A percentile compares a stretch with the other conserved stretches of the same genome.
Conservation (phyloP, 2,797 vertebrate genomes). For the Oreochromis mossambicus region DNA sequence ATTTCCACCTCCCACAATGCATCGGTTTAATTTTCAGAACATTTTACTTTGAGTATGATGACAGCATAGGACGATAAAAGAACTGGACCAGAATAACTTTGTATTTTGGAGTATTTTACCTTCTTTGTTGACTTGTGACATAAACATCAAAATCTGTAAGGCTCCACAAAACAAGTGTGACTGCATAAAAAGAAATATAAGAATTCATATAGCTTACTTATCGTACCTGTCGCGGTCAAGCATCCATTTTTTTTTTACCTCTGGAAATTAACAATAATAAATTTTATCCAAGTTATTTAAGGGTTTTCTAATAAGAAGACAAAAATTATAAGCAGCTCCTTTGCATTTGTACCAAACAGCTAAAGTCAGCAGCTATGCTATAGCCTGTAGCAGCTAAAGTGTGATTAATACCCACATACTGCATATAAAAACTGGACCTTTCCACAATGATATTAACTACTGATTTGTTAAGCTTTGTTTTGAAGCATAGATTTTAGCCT, state of each 20-base stretch:
- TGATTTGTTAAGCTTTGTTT: background rate
- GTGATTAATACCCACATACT: background rate
- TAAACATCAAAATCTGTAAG: background rate
- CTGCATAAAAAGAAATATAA: background rate
- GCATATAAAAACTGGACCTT: background rate
- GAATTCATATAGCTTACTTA: background rate
- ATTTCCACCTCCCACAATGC: background rate
- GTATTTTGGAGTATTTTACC: background rate
- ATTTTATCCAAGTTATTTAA: background rate
- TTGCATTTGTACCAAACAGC: background rate
- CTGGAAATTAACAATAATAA: background rate
- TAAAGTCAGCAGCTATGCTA: background rate
- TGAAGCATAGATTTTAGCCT: background rate
- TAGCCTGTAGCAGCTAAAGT: background rate
- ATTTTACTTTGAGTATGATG: constrained; percentile 26
- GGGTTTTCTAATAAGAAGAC: background rate
- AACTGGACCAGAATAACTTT: background rate
- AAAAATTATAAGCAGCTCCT: background rate
- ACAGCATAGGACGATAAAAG: background rate
- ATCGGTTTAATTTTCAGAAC: background rate
- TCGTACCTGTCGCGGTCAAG: background rate
- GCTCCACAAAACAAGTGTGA: background rate
- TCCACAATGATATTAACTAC: background rate
- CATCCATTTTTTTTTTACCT: background rate
- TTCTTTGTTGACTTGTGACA: background rate